These are phyloP conservation scores for Mesochorus sp. DNA, from an alignment of 2,888 invertebrate species.

Conservation along the genomic window DNA sequence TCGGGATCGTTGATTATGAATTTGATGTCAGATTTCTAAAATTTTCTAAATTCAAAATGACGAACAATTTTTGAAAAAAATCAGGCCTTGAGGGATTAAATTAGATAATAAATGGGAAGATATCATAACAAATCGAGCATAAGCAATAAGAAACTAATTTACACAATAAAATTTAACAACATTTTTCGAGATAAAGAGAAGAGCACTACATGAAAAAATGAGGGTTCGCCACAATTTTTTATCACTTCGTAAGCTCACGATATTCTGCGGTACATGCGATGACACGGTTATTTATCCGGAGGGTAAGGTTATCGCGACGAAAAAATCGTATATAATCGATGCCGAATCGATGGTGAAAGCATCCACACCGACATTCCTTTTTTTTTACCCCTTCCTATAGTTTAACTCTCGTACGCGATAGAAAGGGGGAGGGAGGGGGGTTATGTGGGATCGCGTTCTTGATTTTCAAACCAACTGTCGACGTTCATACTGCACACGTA, in stretches of 20 bases:
- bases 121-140: no score
- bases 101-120: no score
- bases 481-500: constrained; percentile 23
- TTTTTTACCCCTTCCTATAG: neutral
- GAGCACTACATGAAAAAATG: neutral
- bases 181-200: no score
- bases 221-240: constrained; percentile 26
- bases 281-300: constrained; percentile 33
- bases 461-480: constrained; percentile 51
- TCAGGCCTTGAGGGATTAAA: no score
- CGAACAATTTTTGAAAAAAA: no score
- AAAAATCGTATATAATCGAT: neutral
- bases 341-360: constrained; percentile 33
- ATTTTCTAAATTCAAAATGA: no score
- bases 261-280: neutral
- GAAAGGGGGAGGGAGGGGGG: no score
- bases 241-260: no score
- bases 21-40: no score
- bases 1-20: no score
- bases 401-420: neutral
- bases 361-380: constrained; percentile 43
- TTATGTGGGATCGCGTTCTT: constrained; percentile 55
- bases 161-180: no score
- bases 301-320: neutral
- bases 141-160: no score